Base-by-base conservation (phyloP, 2,888 invertebrate genomes). In the Alcis repandata region DNA sequence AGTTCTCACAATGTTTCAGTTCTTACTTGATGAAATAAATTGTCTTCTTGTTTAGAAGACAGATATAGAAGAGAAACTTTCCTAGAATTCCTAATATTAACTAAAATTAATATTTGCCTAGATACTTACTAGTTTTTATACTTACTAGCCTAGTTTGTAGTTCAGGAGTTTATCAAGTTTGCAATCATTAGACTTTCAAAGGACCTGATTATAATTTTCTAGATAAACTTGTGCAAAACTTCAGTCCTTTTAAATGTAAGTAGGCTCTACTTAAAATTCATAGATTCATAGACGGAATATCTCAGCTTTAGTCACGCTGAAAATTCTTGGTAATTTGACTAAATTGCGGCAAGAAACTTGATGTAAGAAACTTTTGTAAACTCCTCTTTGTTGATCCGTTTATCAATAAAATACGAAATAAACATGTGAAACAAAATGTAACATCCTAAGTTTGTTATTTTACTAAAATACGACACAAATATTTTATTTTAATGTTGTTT, bases 181-280 rank as follows among this genome's bases (percentile, higher is more conserved):
- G 43, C 33, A 17, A 9, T 38, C 51, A 38, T 52, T n/a, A 52
- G 32, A n/a, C 20, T 15, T 40, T 53, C 40, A 27, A 20, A 27
- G 4, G 52, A 52, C 19, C 22, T 53, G 40, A 53, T 53, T 40
- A 40, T 27, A 53, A 53, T 40, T 53, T 53, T 38, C 40, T 40
- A 40, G 22, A 53, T 53, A 53, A 56, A 56, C 36, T 57, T 33
- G 20, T 9, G 19, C 20, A 13, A 27, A 22, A 56, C 32, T 41
- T 53, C 53, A 41, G 53, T 40, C 13, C 40, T 27, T 53, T 53
- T 38, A 22, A 22, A 53, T 40, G 40, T 41, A 33, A 53, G 53
- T 53, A 33, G 20, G 19, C 8, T 38, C 13, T 22, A 38, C 17
- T 53, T 57, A 45, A 46, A 46, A 45, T 57, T 57, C 57, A 57